These are phyloP conservation scores for Abrostola tripartita DNA, from an alignment of 2,888 invertebrate genomes.

Conservation along the genomic window DNA sequence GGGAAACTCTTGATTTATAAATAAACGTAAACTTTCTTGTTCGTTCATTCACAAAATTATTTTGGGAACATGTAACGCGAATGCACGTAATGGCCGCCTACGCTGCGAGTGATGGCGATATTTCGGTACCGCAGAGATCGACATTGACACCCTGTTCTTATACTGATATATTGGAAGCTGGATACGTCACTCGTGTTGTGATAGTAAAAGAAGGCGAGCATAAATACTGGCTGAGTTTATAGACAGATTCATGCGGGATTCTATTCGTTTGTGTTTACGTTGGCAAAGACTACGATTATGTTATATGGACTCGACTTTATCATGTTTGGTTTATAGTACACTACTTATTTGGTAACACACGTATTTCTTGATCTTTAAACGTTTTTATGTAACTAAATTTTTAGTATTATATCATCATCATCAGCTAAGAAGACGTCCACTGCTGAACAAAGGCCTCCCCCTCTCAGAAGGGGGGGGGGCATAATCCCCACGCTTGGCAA, in stretches of 20 bases:
- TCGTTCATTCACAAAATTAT: constrained; percentile 58
- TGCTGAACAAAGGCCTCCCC: too few relatives aligned
- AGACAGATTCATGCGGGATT: not conserved
- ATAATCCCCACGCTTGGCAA: too few relatives aligned
- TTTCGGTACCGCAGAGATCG: constrained; percentile 37
- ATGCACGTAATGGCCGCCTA: constrained; percentile 51
- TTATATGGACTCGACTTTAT: too few relatives aligned
- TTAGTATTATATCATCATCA: too few relatives aligned
- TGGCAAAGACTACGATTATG: too few relatives aligned
- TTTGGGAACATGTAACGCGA: constrained; percentile 45
- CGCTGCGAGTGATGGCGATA: constrained; percentile 22
- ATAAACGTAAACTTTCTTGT: constrained; percentile 46
- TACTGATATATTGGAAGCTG: constrained; percentile 6
- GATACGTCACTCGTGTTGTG: not conserved
- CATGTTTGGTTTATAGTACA: too few relatives aligned
- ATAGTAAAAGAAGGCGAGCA: not conserved
- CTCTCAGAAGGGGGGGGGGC: too few relatives aligned
- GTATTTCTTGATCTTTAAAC: too few relatives aligned
- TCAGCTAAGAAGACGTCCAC: too few relatives aligned
- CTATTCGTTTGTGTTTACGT: too few relatives aligned
- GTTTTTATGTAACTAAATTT: too few relatives aligned
- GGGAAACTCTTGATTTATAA: constrained; percentile 55
- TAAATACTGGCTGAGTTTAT: not conserved
- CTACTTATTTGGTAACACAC: too few relatives aligned
- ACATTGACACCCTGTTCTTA: constrained; percentile 22